A percentile compares a stretch with the other conserved stretches of the same genome.
Conservation (phyloP, 2,113 vertebrate genomes). For the Apodemus sylvaticus region DNA sequence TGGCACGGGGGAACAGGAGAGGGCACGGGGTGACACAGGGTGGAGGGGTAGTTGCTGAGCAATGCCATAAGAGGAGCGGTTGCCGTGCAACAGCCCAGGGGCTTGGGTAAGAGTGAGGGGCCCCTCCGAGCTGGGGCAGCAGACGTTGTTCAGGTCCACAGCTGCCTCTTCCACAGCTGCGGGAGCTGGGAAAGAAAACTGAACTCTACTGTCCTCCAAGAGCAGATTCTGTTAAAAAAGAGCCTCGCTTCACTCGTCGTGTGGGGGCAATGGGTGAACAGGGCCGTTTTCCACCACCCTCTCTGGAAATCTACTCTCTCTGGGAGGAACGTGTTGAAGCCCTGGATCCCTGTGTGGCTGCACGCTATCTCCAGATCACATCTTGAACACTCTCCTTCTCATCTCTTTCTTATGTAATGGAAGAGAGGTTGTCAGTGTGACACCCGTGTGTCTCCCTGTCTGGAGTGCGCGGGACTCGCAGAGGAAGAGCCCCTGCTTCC, state of each 20-base stretch:
- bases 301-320: background rate
- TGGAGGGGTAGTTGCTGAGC: conserved; percentile 46
- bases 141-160: conserved; percentile 22
- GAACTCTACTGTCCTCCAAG: background rate
- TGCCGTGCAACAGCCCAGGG: conserved; percentile 63
- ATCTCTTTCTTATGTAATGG: background rate
- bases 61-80: conserved; percentile 49
- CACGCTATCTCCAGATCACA: background rate
- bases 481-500: background rate
- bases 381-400: background rate
- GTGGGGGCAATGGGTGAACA: too few species aligned
- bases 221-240: background rate
- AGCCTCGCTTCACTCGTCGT: background rate
- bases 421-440: background rate
- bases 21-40: background rate
- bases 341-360: background rate
- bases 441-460: background rate
- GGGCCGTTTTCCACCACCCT: background rate
- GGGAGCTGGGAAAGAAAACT: background rate
- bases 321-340: background rate
- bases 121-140: background rate
- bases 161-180: conserved; percentile 16
- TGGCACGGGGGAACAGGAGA: background rate
- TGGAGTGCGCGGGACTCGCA: background rate
- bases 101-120: background rate